Conservation (phyloP, 23 tunicate species). For the Aplidium turbinatum region DNA sequence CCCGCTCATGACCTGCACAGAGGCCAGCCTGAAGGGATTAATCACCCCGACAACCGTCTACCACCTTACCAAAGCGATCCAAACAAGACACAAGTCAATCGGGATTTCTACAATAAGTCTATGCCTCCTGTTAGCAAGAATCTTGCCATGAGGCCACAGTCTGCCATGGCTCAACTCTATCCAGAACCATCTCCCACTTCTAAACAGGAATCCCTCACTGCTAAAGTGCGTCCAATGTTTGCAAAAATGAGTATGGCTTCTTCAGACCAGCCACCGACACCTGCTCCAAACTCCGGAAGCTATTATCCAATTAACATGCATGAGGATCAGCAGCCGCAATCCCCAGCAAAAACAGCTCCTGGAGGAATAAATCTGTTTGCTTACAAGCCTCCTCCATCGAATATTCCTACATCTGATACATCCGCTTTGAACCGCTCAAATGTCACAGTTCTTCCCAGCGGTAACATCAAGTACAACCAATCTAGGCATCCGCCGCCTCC, state of each 20-base stretch:
- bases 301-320: background rate
- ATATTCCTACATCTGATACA: background rate
- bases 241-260: conserved; percentile 25
- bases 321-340: background rate
- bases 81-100: conserved; percentile 20
- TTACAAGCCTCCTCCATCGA: conserved; percentile 74
- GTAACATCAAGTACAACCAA: conserved; percentile 82
- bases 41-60: conserved; percentile 1
- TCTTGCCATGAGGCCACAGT: conserved; percentile 44
- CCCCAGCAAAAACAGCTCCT: background rate
- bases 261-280: background rate
- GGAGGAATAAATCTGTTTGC: conserved; percentile 74
- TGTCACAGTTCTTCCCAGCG: conserved; percentile 74
- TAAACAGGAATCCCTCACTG: conserved; percentile 59
- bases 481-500: conserved; percentile 66
- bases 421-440: conserved; percentile 40
- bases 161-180: conserved; percentile 76
- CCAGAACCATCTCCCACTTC: conserved; percentile 19
- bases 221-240: conserved; percentile 85
- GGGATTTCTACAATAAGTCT: conserved; percentile 18
- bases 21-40: conserved; percentile 64
- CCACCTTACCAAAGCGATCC: conserved; percentile 4
- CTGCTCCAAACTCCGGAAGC: background rate
- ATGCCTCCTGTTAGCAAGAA: conserved; percentile 11
- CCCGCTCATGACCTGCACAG: conserved; percentile 18